Evolutionary conservation across 2,888 invertebrate species (phyloP), one percentile per base, ranked within the genome.

Genomic region (Nemapogon koenigi): DNA sequence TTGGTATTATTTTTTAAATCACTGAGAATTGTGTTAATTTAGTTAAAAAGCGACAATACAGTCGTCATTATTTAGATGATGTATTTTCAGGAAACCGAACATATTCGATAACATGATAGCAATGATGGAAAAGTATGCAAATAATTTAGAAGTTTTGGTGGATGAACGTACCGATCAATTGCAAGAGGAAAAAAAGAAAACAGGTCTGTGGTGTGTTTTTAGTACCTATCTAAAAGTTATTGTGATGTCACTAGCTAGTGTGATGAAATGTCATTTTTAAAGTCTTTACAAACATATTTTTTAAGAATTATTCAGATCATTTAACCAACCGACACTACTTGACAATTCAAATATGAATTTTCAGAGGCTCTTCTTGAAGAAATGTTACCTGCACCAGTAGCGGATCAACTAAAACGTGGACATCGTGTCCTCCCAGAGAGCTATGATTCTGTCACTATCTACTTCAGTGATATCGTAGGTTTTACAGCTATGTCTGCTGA

Each of bases 51-150:
- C n/a, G n/a, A n/a, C n/a, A n/a, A n/a, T n/a, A n/a, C n/a, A n/a
- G n/a, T n/a, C n/a, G n/a, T n/a, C n/a, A n/a, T n/a, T n/a, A n/a
- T n/a, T n/a, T n/a, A n/a, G n/a, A n/a, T n/a, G 22, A 10, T 22
- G 22, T 7, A 11, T 28, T 26, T 64, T 35, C 55, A 91, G 91
- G 59, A 89, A 83, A 55, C 86, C 89, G 53, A 94, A 94, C 62
- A 93, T 95, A 51, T 92, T 95, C 92, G 95, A 96, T 69, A 94
- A 95, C 82, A 94, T 96, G 93, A 94, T 96, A 89, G 90, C 91
- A 53, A 94, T 95, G 92, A 94, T 96, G 94, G 96, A 94, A 66
- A 94, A 92, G 58, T 95, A 97, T 70, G 94, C 95, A 41, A 91
- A 92, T 67, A 92, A 96, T 79, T 85, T 96, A 71, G 96, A 96